A percentile compares a stretch with the other conserved stretches of the same genome.
phyloP scores from a whole-genome alignment of 2,888 invertebrate genomes.

The Lissonota sp. region DNA sequence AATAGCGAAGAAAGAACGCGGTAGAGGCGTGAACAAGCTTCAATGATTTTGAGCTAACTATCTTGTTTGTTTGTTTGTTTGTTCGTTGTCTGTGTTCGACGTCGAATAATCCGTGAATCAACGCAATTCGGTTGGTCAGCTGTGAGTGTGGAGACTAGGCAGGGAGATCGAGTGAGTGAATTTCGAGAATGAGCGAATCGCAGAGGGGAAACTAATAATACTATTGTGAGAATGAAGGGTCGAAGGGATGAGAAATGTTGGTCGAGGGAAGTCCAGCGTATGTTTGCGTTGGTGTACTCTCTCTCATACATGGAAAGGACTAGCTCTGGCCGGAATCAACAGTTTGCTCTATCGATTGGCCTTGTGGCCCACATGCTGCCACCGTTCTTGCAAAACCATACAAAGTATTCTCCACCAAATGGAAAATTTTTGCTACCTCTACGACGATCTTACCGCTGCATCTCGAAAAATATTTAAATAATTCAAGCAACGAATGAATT shows the following conservation, averaged over 20 bases:
- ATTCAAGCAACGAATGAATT: too few relatives aligned
- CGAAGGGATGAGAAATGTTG: not conserved
- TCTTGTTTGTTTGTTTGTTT: too few relatives aligned
- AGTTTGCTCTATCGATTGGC: constrained; percentile 84
- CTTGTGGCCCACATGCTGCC: constrained; percentile 68
- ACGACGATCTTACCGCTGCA: too few relatives aligned
- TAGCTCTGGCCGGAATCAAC: constrained; percentile 82
- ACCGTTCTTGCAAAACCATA: constrained; percentile 49
- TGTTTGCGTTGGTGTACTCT: constrained; percentile 9
- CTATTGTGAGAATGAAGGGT: constrained; percentile 31
- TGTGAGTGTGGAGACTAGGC: not conserved
- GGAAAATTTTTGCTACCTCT: too few relatives aligned
- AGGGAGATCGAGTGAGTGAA: not conserved
- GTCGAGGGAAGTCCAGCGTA: not conserved
- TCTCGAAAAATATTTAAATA: too few relatives aligned
- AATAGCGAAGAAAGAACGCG: too few relatives aligned
- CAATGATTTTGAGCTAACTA: too few relatives aligned
- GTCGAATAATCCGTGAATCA: not conserved
- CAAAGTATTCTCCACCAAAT: constrained; percentile 9
- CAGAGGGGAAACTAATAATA: constrained; percentile 20
- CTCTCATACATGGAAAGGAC: constrained; percentile 5
- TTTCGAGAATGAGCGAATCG: not conserved
- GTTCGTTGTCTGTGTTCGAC: not conserved
- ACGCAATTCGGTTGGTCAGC: not conserved
- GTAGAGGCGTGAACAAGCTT: too few relatives aligned